These are phyloP conservation scores for Percopsis transmontana DNA, from an alignment of 2,113 vertebrate genomes.

Conservation along the genomic window DNA sequence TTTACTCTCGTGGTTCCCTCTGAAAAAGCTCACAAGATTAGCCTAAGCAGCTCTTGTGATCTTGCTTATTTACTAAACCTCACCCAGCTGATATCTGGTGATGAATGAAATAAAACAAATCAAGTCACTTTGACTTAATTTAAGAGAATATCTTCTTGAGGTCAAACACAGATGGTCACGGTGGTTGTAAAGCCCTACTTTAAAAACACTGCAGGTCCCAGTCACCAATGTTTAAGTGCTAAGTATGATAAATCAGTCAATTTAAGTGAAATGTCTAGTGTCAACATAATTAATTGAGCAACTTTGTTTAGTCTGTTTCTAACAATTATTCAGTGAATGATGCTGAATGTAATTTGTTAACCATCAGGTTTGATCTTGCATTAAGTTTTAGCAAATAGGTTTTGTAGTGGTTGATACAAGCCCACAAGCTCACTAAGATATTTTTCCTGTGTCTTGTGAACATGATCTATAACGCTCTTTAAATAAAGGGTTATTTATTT, in stretches of 20 bases:
- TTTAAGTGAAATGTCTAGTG: not conserved
- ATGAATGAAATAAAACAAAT: no score
- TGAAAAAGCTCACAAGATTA: not conserved
- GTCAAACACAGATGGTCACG: no score
- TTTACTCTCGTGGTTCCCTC: not conserved
- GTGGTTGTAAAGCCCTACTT: not conserved
- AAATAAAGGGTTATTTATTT: constrained; percentile 48
- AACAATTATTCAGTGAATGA: not conserved
- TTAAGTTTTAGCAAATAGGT: constrained; percentile 3
- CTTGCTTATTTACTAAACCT: not conserved
- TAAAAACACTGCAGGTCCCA: not conserved
- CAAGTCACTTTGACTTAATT: no score
- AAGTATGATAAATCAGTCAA: no score
- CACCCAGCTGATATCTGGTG: not conserved
- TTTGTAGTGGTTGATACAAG: constrained; percentile 16
- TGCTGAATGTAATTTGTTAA: constrained; percentile 14
- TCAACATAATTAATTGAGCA: constrained; percentile 7
- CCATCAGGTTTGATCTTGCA: constrained; percentile 13
- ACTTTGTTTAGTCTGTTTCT: constrained; percentile 19
- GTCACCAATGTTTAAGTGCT: no score
- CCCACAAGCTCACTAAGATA: constrained; percentile 4
- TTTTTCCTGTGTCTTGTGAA: constrained; percentile 47
- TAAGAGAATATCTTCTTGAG: no score
- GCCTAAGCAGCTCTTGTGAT: not conserved
- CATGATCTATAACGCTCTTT: constrained; percentile 37